These are phyloP conservation scores for Strix aluco DNA, from an alignment of 2,113 vertebrate genomes.

Conservation along the genomic window DNA sequence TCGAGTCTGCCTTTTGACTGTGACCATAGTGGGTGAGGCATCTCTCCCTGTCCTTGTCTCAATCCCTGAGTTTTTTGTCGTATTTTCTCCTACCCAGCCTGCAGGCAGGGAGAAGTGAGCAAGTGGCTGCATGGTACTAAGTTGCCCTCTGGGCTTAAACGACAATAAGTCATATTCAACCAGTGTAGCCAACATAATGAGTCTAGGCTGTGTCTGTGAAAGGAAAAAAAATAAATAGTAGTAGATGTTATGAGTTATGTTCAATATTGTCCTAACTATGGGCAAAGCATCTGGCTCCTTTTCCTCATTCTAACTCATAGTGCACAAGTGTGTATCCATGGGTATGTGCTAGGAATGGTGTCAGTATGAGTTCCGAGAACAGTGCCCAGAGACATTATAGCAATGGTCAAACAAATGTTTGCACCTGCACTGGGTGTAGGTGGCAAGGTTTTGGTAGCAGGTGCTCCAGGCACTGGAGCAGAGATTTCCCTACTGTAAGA, in stretches of 20 bases:
- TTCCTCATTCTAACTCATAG: background rate
- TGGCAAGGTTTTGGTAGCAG: background rate
- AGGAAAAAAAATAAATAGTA: background rate
- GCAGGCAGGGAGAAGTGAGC: too few relatives aligned
- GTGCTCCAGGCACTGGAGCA: background rate
- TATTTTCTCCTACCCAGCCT: too few relatives aligned
- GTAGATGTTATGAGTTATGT: background rate
- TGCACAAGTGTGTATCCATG: background rate
- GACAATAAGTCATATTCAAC: background rate
- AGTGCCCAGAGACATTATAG: background rate
- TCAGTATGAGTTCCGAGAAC: background rate
- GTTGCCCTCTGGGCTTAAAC: too few relatives aligned
- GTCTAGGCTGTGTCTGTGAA: background rate
- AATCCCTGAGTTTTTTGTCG: too few relatives aligned
- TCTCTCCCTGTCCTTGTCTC: too few relatives aligned
- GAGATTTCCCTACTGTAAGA: background rate
- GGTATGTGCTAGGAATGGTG: background rate
- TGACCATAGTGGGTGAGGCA: too few relatives aligned
- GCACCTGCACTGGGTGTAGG: background rate
- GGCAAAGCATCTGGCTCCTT: background rate
- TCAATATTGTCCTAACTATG: background rate
- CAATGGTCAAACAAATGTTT: background rate
- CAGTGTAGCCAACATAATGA: background rate
- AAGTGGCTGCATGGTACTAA: too few relatives aligned
- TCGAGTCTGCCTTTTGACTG: too few relatives aligned